Percentiles rank a stretch among this genome's conserved stretches.
Evolutionary conservation across 2,888 invertebrate genomes (phyloP).

Genomic region (Drymonia ruficornis): DNA sequence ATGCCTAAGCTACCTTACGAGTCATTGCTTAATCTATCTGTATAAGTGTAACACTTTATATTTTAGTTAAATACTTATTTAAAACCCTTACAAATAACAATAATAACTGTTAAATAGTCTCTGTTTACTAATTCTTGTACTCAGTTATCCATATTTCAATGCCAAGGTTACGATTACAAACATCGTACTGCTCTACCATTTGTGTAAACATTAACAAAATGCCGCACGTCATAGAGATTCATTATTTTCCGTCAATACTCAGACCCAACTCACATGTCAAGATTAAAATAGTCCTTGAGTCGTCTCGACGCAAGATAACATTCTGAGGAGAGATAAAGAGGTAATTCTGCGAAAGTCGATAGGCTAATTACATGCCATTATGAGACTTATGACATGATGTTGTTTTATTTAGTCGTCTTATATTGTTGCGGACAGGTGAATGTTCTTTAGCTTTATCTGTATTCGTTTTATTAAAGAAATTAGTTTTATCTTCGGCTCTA

Average conservation of each 20-base stretch:
- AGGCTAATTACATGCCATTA: constrained; percentile 2
- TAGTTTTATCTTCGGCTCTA: no score
- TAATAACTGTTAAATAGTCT: neutral
- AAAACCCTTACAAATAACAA: no score
- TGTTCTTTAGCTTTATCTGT: constrained; percentile 10
- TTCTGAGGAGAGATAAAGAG: constrained; percentile 49
- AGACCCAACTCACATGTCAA: constrained; percentile 39
- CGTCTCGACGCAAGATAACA: constrained; percentile 59
- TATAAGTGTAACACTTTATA: no score
- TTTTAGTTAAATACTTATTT: no score
- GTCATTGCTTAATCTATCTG: no score
- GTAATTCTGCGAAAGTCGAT: constrained; percentile 18
- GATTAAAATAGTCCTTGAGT: constrained; percentile 58
- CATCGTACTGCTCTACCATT: constrained; percentile 18
- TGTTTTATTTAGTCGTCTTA: constrained; percentile 23
- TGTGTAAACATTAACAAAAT: constrained; percentile 21
- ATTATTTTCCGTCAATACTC: constrained; percentile 7
- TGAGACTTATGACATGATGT: neutral
- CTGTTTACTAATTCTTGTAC: neutral
- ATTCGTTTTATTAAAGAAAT: no score
- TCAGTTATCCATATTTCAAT: constrained; percentile 17
- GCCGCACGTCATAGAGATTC: neutral
- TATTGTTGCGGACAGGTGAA: constrained; percentile 30
- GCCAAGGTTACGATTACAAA: constrained; percentile 22
- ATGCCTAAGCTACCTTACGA: no score